Conservation (phyloP, 53 echinoderm and acorn worm species). For the Holothuria leucospilota region DNA sequence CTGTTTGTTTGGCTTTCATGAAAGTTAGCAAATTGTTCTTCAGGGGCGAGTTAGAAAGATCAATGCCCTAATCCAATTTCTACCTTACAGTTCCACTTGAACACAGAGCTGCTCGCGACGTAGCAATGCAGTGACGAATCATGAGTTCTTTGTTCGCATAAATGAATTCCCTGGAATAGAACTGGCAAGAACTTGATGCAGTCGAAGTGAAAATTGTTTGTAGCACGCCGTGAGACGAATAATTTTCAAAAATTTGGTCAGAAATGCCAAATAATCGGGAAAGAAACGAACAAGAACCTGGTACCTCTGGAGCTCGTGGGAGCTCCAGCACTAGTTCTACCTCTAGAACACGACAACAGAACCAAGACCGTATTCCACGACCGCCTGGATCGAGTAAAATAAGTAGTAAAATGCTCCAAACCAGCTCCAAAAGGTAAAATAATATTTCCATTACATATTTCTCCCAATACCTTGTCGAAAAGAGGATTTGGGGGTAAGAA, state of each 20-base stretch:
- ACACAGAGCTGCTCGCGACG: constrained; percentile 26
- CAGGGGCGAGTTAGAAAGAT: constrained; percentile 31
- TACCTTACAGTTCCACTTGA: constrained; percentile 38
- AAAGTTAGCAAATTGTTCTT: constrained; percentile 33
- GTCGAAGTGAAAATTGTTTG: constrained; percentile 22
- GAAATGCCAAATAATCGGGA: constrained; percentile 56
- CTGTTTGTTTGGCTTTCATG: constrained; percentile 7
- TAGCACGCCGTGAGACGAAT: constrained; percentile 42
- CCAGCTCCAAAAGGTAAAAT: constrained; percentile 94
- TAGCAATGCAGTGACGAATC: constrained; percentile 32
- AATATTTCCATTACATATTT: constrained; percentile 7
- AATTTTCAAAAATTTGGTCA: constrained; percentile 51
- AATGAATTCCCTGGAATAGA: constrained; percentile 20
- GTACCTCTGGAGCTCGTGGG: constrained; percentile 48
- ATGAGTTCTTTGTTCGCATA: constrained; percentile 40
- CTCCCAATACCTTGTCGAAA: not conserved
- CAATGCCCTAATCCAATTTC: constrained; percentile 54
- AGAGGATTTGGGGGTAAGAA: not conserved
- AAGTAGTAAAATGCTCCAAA: constrained; percentile 66
- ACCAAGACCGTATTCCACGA: constrained; percentile 45
- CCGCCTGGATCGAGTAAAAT: constrained; percentile 52
- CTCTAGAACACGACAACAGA: constrained; percentile 44
- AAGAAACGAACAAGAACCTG: constrained; percentile 47
- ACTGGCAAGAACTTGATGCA: constrained; percentile 1
- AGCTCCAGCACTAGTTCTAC: constrained; percentile 42